Percentiles rank a stretch among this genome's conserved stretches.
phyloP scores from a whole-genome alignment of 2,888 invertebrate species.

The Lottia gigantea region DNA sequence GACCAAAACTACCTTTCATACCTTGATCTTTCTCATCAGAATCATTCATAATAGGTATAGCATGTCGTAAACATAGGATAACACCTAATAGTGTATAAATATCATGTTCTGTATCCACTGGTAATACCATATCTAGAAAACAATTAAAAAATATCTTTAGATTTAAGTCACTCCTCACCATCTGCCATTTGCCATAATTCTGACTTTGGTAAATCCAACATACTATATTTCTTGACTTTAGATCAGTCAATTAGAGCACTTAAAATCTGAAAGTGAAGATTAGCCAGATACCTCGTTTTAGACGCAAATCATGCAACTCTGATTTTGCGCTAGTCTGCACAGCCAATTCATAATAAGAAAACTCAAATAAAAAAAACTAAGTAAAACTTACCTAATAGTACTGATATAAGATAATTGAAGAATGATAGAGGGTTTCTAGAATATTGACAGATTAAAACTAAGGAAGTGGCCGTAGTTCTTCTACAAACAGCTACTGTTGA shows the following conservation, averaged over 20 bases:
- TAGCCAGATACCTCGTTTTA: no score
- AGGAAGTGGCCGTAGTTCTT: slow-evolving; percentile 83
- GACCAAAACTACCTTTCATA: slow-evolving; percentile 61
- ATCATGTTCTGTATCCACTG: slow-evolving; percentile 71
- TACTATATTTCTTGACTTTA: no score
- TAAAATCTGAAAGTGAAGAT: no score
- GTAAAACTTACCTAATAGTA: slow-evolving; percentile 71
- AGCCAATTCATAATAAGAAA: no score
- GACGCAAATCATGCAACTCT: no score
- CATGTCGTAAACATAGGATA: slow-evolving; percentile 75
- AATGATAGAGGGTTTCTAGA: slow-evolving; percentile 79
- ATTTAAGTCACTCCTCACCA: no score
- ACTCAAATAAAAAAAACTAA: not conserved
- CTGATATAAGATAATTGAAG: slow-evolving; percentile 76
- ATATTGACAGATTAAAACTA: slow-evolving; percentile 83
- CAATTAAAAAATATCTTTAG: not conserved
- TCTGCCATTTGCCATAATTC: no score
- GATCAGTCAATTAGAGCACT: no score
- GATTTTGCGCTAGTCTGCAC: no score
- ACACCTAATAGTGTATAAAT: slow-evolving; percentile 75
- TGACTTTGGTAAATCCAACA: no score
- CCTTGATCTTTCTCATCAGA: slow-evolving; percentile 46
- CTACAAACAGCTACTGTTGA: slow-evolving; percentile 80
- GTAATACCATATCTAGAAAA: slow-evolving; percentile 73
- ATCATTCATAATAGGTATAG: slow-evolving; percentile 72